Conservation (phyloP, 30 jellyfish, hydroid and myxozoan genomes). For the Sanderia malayensis region DNA sequence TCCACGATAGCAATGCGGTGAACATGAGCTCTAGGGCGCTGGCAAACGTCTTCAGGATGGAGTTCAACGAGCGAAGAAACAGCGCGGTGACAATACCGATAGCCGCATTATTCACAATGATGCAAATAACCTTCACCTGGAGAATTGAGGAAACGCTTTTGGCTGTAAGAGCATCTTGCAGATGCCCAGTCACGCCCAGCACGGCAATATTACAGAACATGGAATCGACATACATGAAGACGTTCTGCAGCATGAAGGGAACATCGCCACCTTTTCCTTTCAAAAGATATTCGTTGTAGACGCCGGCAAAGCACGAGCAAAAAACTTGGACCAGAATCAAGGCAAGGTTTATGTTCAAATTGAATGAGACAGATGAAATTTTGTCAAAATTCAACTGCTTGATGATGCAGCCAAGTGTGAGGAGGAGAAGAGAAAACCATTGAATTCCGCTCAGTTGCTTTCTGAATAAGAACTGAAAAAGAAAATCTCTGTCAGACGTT, state of each 20-base stretch:
- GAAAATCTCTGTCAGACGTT: too few relatives aligned
- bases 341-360: slow-evolving; percentile 61
- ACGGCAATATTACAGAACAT: slow-evolving; percentile 64
- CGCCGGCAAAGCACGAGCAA: slow-evolving; percentile 99
- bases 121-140: slow-evolving; percentile 67
- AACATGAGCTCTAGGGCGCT: slow-evolving; percentile 96
- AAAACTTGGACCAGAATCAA: slow-evolving; percentile 83
- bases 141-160: slow-evolving; percentile 64
- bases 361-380: slow-evolving; percentile 41
- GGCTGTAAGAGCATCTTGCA: slow-evolving; percentile 63
- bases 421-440: slow-evolving; percentile 87
- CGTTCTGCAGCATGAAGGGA: slow-evolving; percentile 96
- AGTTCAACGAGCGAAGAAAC: slow-evolving; percentile 84
- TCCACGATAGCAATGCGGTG: slow-evolving; percentile 93
- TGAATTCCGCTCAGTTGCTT: slow-evolving; percentile 83
- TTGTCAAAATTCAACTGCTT: slow-evolving; percentile 73
- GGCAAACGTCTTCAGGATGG: slow-evolving; percentile 94
- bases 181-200: slow-evolving; percentile 80
- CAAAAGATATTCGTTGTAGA: slow-evolving; percentile 90
- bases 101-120: slow-evolving; percentile 87
- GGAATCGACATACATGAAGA: slow-evolving; percentile 91
- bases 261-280: slow-evolving; percentile 92
- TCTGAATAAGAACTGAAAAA: slow-evolving; percentile 69
- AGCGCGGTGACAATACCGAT: slow-evolving; percentile 97
- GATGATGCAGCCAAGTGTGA: slow-evolving; percentile 91